Base-by-base conservation (phyloP, 2,797 vertebrate genomes). In the Tapirus indicus region DNA sequence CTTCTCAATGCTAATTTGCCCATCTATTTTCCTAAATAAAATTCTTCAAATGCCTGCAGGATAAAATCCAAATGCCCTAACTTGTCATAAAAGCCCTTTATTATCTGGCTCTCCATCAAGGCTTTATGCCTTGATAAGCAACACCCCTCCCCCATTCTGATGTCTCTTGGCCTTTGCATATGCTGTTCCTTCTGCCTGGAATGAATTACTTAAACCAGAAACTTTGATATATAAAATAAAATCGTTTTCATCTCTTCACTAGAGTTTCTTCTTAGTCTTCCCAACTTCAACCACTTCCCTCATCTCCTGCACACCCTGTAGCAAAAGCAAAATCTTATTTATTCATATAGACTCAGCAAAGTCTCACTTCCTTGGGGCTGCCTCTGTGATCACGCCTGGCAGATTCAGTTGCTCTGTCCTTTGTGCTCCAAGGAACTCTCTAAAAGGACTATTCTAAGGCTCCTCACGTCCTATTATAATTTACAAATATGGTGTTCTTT, bases 21-120 rank as follows among this genome's bases (percentile, higher is more conserved):
- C 6, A 27, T 66, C 23, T 64, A 78, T 86, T 93, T 85, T 92
- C 38, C 72, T 38, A 91, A 74, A 62, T 88, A 58, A 96, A 86
- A 56, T 83, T 64, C 27, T 83, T 74, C 86, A 74, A 47, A 89
- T n/a, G 38, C 4, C 56, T 74, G 1, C 47, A 96, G 9, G 56
- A 89, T 78, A 41, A 72, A 97, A 38, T 82, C 3, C 49, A 83
- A 88, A 93, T 58, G 10, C 12, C n/a, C 23, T 74, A 82, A 56
- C 41, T 72, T 77, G 52, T 66, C 35, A 27, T 68, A 54, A 88
- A 64, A 62, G 16, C 4, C 11, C 6, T 54, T 77, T 74, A 49
- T 82, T 86, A 64, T 38, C 41, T 77, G 60, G 20, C 32, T 68
- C 29, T 75, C 27, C 74, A 89, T 58, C 21, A 12, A 41, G 32